phyloP scores from a whole-genome alignment of 2,113 vertebrate genomes.

The Corythornis vintsioides region DNA sequence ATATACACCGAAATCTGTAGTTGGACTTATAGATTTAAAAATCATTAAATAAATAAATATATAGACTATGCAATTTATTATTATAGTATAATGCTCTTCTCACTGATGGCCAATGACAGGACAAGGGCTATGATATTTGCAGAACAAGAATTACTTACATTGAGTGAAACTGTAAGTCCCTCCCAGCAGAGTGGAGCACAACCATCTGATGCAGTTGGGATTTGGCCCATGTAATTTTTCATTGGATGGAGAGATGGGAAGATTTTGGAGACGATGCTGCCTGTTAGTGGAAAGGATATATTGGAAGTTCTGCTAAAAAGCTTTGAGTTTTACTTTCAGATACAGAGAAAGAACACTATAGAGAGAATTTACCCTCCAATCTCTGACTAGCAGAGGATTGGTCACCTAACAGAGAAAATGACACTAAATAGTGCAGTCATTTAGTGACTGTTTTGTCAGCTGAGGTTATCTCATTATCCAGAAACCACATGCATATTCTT shows the following conservation, averaged over 20 bases:
- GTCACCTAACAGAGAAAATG: neutral
- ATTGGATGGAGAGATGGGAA: neutral
- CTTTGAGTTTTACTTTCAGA: neutral
- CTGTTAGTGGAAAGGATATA: neutral
- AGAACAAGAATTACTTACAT: neutral
- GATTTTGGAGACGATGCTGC: neutral
- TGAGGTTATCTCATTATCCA: neutral
- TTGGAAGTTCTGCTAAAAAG: neutral
- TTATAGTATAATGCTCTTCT: neutral
- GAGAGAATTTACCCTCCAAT: neutral
- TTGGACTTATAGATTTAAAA: neutral
- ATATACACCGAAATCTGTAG: neutral
- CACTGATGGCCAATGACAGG: too few relatives aligned
- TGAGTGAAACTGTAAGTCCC: neutral
- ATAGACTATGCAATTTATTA: neutral
- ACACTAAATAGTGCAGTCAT: neutral
- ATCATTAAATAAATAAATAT: neutral
- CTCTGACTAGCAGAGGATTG: neutral
- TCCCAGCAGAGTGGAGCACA: neutral
- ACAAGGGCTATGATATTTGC: neutral
- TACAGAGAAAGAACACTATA: neutral
- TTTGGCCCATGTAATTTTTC: neutral
- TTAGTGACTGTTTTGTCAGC: neutral
- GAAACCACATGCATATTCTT: neutral
- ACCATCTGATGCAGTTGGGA: neutral